A percentile compares a stretch with the other conserved stretches of the same genome.
Conservation (phyloP, 2,113 vertebrate genomes). For the Piaya cayana region DNA sequence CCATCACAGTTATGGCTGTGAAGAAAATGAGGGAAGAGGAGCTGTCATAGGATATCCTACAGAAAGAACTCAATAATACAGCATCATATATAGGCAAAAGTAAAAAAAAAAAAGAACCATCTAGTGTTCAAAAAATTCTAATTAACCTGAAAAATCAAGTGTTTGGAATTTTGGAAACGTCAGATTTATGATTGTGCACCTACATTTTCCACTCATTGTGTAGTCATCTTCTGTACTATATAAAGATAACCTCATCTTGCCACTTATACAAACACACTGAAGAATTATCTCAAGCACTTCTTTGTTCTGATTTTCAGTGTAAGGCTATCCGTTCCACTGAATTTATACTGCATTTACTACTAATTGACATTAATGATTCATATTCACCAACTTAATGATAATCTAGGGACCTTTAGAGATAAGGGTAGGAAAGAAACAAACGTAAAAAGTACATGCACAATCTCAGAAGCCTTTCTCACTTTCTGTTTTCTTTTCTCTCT, state of each 20-base stretch:
- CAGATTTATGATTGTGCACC: not conserved
- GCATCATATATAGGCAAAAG: not conserved
- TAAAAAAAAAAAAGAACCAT: not conserved
- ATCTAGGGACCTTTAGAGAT: not conserved
- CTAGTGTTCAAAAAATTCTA: not conserved
- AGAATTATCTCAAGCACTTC: not conserved
- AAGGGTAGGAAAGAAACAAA: not conserved
- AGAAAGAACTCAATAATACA: not conserved
- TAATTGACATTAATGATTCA: not conserved
- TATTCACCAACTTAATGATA: not conserved
- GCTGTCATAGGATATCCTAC: not conserved
- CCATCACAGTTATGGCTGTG: not conserved
- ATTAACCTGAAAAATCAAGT: not conserved
- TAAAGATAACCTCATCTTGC: not conserved
- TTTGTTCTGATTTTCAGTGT: not conserved
- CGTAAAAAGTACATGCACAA: not conserved
- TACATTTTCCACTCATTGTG: not conserved
- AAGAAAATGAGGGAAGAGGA: not conserved
- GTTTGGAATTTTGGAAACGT: not conserved
- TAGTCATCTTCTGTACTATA: not conserved
- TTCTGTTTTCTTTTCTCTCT: conserved; percentile 17
- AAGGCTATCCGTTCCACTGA: not conserved
- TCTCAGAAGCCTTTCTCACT: not conserved
- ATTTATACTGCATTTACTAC: conserved; percentile 8
- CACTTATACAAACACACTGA: not conserved